These are phyloP conservation scores for Podiceps cristatus DNA, from an alignment of 2,113 vertebrate genomes.

Conservation along the genomic window DNA sequence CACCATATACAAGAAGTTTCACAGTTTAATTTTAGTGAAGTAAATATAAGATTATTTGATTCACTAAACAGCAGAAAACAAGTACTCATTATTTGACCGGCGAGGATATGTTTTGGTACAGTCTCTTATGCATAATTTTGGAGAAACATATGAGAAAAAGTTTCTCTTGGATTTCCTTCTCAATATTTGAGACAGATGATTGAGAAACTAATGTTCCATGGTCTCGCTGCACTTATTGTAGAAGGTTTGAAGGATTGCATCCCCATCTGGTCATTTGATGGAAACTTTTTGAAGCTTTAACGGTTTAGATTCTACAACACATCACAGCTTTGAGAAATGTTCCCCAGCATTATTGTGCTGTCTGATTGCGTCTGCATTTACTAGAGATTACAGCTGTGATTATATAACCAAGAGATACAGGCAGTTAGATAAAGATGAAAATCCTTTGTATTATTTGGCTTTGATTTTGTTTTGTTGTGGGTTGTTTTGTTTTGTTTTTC, in stretches of 20 bases:
- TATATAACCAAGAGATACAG: slow-evolving; percentile 41
- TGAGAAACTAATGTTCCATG: background rate
- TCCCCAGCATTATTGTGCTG: slow-evolving; percentile 5
- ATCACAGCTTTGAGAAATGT: slow-evolving; percentile 36
- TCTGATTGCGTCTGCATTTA: slow-evolving; percentile 49
- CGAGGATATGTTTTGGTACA: background rate
- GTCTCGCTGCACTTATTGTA: background rate
- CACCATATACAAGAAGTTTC: background rate
- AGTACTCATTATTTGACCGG: background rate
- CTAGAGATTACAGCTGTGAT: slow-evolving; percentile 56
- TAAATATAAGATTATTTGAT: background rate
- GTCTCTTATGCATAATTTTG: background rate
- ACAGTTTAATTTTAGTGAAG: background rate
- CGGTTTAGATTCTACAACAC: background rate
- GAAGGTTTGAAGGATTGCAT: slow-evolving; percentile 12
- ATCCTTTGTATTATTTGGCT: slow-evolving; percentile 43
- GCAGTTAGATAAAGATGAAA: slow-evolving; percentile 39
- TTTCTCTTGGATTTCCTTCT: background rate
- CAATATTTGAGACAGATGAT: background rate
- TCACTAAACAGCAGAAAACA: background rate
- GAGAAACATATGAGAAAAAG: background rate
- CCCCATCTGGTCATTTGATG: slow-evolving; percentile 17
- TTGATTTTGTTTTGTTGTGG: slow-evolving; percentile 20
- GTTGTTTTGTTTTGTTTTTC: background rate
- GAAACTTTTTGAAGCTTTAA: slow-evolving; percentile 33